Evolutionary conservation across 2,797 vertebrate genomes (phyloP), one percentile per base, ranked within the genome.

Genomic region (Anableps anableps): DNA sequence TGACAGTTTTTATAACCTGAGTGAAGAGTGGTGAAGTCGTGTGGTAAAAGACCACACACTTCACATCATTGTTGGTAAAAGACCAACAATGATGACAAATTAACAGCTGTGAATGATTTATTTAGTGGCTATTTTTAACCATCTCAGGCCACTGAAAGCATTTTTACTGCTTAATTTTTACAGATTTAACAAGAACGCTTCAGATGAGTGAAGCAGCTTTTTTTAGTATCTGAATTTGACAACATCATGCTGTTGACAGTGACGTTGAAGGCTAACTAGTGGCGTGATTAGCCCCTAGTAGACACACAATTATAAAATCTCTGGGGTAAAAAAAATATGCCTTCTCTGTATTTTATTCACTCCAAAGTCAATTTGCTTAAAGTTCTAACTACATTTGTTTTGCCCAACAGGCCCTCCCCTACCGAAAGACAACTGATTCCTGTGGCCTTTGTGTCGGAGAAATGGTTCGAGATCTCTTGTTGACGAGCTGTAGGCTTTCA

Each of bases 381-480:
- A 41, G 43, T n/a, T 58, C 23, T 77, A n/a, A 48, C 73, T 31
- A 80, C 36, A 64, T 58, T 10, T 1, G 3, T 95, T 95, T 90
- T 90, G 7, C 19, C 89, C 93, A 41, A 73, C 96, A 99, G 98
- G 96, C 97, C 97, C 81, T 97, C 98, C 71, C 97, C 98, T 90
- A 97, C 97, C 43, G 98, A 99, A 92, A 96, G 98, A 94, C 99
- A 99, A 92, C 98, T 99, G 91, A 99, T 99, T 94, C 99, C 99
- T 29, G 98, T 99, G 97, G 98, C 99, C 97, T 99, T 99, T 91
- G 98, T 99, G 96, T 99, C 99, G 90, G 99, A 99, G 95, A 99
- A 99, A 95, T 99, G 99, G 99, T 99, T 99, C 81, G 98, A 99
- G 95, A 99, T 99, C 96, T 99, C 99, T 92, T 99, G 99, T 97